Evolutionary conservation across 1,140 invertebrate species (phyloP).

Genomic region (Chrysoperla carnea): DNA sequence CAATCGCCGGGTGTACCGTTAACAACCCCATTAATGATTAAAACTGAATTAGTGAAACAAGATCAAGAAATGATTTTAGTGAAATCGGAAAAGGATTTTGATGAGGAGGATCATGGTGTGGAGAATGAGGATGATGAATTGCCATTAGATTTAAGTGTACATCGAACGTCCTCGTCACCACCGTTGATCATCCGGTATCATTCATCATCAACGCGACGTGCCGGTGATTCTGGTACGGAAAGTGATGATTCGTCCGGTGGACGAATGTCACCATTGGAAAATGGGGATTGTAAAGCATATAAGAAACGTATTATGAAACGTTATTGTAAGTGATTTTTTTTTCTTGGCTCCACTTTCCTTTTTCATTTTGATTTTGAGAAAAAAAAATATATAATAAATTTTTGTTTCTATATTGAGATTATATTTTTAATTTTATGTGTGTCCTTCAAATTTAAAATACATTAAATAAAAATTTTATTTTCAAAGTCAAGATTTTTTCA

Average conservation of each 20-base stretch:
- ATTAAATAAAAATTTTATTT: no score
- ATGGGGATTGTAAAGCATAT: slow-evolving; percentile 52
- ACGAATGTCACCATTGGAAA: slow-evolving; percentile 29
- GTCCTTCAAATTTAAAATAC: no score
- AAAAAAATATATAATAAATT: background rate
- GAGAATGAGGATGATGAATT: slow-evolving; percentile 27
- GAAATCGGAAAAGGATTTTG: slow-evolving; percentile 17
- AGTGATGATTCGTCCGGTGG: slow-evolving; percentile 52
- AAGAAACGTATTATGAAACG: slow-evolving; percentile 77
- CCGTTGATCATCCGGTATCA: background rate
- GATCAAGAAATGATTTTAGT: slow-evolving; percentile 11
- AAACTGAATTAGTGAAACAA: background rate
- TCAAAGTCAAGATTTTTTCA: no score
- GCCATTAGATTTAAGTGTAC: slow-evolving; percentile 38
- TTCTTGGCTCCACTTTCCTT: slow-evolving; percentile 4
- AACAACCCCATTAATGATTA: no score
- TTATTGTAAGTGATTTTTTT: slow-evolving; percentile 58
- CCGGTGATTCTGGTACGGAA: slow-evolving; percentile 46
- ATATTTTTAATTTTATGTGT: background rate
- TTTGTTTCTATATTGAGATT: background rate
- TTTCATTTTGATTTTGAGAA: background rate
- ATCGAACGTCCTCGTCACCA: slow-evolving; percentile 4
- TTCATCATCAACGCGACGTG: background rate
- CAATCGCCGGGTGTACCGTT: no score
- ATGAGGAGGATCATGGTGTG: slow-evolving; percentile 19